These are phyloP conservation scores for Nematopogon swammerdamellus DNA, from an alignment of 2,888 invertebrate genomes.

Conservation along the genomic window DNA sequence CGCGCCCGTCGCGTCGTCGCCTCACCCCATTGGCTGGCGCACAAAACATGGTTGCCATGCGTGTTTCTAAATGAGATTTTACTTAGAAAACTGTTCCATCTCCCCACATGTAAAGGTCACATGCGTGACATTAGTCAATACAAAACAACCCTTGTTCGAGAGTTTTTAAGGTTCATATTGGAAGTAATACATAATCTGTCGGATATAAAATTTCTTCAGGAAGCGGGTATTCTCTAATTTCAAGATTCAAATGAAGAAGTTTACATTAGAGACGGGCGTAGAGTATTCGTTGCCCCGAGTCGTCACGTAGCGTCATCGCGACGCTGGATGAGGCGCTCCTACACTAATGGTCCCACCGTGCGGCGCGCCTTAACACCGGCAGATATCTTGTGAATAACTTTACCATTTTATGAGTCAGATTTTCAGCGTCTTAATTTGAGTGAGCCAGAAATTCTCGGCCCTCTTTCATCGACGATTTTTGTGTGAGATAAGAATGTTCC, in stretches of 20 bases:
- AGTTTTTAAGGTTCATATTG: no score
- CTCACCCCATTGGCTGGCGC: slow-evolving; percentile 28
- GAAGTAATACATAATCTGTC: no score
- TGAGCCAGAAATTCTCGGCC: neutral
- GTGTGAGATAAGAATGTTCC: neutral
- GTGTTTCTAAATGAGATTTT: slow-evolving; percentile 12
- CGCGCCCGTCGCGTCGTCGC: no score
- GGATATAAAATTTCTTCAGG: neutral
- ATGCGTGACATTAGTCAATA: no score
- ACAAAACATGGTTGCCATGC: slow-evolving; percentile 37
- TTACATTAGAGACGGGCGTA: neutral
- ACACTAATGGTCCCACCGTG: no score
- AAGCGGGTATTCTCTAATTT: neutral
- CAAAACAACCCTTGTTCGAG: no score
- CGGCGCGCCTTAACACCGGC: no score
- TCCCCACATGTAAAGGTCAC: neutral
- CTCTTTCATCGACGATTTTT: neutral
- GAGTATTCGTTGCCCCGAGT: no score
- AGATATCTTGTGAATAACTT: neutral
- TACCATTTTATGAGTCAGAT: neutral
- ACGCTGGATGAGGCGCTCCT: no score
- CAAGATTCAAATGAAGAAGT: slow-evolving; percentile 1
- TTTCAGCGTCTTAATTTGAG: neutral
- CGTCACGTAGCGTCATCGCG: no score
- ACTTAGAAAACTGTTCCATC: neutral